Evolutionary conservation across 2,888 invertebrate genomes (phyloP).

Genomic region (Xanthorhoe spadicearia): DNA sequence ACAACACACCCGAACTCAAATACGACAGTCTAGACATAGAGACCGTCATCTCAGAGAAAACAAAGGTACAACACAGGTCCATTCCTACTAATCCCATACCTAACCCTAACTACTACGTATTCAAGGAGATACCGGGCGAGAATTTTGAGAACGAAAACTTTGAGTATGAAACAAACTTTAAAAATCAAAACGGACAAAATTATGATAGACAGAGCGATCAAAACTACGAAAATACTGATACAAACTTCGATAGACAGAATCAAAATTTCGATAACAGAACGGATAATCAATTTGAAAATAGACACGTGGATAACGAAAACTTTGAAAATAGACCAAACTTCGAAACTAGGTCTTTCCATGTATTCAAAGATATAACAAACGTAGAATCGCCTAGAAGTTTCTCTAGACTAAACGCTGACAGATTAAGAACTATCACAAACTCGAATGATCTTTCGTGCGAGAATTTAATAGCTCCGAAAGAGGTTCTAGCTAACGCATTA

Average conservation of each 20-base stretch:
- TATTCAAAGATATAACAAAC: constrained; percentile 59
- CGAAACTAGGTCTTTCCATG: constrained; percentile 46
- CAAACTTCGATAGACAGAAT: constrained; percentile 37
- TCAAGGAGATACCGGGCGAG: constrained; percentile 46
- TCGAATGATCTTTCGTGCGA: constrained; percentile 69
- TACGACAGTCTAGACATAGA: constrained; percentile 73
- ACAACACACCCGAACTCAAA: constrained; percentile 75
- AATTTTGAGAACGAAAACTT: constrained; percentile 22
- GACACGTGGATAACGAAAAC: constrained; percentile 7
- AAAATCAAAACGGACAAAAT: constrained; percentile 7
- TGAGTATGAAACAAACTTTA: constrained; percentile 8
- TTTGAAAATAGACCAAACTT: constrained; percentile 20
- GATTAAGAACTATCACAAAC: constrained; percentile 69
- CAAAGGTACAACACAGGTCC: constrained; percentile 84
- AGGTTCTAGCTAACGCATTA: constrained; percentile 75
- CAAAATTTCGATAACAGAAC: constrained; percentile 15
- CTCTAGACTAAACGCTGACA: constrained; percentile 75
- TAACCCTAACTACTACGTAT: constrained; percentile 57
- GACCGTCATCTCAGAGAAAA: constrained; percentile 70
- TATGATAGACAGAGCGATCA: not conserved
- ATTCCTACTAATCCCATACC: constrained; percentile 76
- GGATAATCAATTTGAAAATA: constrained; percentile 30
- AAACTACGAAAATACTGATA: constrained; percentile 15
- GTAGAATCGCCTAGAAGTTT: constrained; percentile 72
- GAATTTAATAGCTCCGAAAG: constrained; percentile 76